A percentile compares a stretch with the other conserved stretches of the same genome.
phyloP scores from a whole-genome alignment of 1,140 invertebrate genomes.

The Sesamia nonagrioides region DNA sequence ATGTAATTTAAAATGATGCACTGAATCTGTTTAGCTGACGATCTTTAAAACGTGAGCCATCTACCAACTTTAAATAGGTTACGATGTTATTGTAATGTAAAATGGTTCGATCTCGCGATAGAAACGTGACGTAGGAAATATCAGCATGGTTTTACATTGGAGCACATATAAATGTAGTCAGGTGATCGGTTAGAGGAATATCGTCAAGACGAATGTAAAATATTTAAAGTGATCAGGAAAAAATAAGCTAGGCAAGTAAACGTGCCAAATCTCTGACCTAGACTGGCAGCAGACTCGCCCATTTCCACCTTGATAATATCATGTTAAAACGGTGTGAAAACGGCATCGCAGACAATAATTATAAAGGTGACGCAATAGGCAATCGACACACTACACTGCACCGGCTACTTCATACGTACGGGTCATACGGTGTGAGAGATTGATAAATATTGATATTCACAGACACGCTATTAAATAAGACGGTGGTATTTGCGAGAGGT shows the following conservation, averaged over 20 bases:
- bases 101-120: slow-evolving; percentile 40
- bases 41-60: background rate
- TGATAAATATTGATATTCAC: slow-evolving; percentile 36
- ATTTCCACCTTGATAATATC: slow-evolving; percentile 42
- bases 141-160: background rate
- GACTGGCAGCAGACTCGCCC: slow-evolving; percentile 53
- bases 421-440: slow-evolving; percentile 26
- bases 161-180: background rate
- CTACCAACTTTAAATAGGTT: slow-evolving; percentile 40
- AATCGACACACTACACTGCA: slow-evolving; percentile 54
- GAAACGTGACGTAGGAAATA: slow-evolving; percentile 21
- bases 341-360: slow-evolving; percentile 52
- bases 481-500: slow-evolving; percentile 20
- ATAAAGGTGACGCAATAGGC: slow-evolving; percentile 57
- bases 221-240: slow-evolving; percentile 8
- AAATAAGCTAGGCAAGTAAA: background rate
- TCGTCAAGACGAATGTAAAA: background rate
- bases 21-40: background rate
- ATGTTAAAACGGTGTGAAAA: slow-evolving; percentile 3
- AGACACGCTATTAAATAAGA: slow-evolving; percentile 7
- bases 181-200: background rate
- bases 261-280: slow-evolving; percentile 48
- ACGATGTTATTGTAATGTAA: slow-evolving; percentile 44
- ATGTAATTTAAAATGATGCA: slow-evolving; percentile 20
- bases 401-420: slow-evolving; percentile 1